These are phyloP conservation scores for Ectropis grisescens DNA, from an alignment of 1,140 invertebrate species.

Conservation along the genomic window DNA sequence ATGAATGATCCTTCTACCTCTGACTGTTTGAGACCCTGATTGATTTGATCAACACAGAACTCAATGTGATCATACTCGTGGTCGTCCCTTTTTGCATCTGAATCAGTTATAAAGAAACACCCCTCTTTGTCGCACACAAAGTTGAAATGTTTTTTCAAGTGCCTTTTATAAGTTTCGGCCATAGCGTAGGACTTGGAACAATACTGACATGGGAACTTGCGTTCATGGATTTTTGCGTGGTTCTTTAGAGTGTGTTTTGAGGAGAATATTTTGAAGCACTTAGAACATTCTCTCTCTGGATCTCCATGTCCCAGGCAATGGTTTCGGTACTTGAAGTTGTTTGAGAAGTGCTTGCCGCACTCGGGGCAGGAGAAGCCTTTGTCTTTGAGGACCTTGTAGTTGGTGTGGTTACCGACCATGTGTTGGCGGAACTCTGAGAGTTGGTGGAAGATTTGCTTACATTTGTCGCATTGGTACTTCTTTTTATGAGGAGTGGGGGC, in stretches of 20 bases:
- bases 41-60: too few relatives aligned
- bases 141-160: conserved; percentile 35
- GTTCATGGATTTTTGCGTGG: conserved; percentile 69
- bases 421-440: conserved; percentile 43
- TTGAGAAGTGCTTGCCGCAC: conserved; percentile 53
- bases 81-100: too few relatives aligned
- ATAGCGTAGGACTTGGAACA: conserved; percentile 37
- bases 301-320: conserved; percentile 53
- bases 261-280: conserved; percentile 61
- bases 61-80: too few relatives aligned
- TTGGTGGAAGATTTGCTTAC: conserved; percentile 49
- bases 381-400: conserved; percentile 7
- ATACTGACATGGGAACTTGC: conserved; percentile 66
- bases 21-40: too few relatives aligned
- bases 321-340: conserved; percentile 39
- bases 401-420: conserved; percentile 27
- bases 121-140: conserved; percentile 42
- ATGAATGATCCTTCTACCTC: too few relatives aligned
- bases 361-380: conserved; percentile 35
- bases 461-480: conserved; percentile 55
- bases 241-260: conserved; percentile 52
- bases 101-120: too few relatives aligned
- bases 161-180: conserved; percentile 26
- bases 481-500: conserved; percentile 24
- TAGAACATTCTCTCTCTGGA: conserved; percentile 54